Evolutionary conservation across 2,888 invertebrate species (phyloP), one percentile per base, ranked within the genome.

Genomic region (Cryptus viduatorius): DNA sequence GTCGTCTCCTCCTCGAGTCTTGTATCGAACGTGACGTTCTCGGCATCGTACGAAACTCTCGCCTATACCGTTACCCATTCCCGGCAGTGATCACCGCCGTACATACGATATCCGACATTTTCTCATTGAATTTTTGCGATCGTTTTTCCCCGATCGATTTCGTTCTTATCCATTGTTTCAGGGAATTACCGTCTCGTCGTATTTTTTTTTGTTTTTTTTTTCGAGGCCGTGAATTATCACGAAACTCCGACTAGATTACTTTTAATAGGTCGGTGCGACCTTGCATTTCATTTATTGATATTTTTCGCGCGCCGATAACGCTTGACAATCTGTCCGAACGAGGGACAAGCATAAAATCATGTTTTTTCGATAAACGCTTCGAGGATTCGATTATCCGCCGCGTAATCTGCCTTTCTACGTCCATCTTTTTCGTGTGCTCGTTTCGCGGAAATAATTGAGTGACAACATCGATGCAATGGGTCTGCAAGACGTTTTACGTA

Each of bases 11-110:
- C 48, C 16, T 48, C 65, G 53, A 69, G 42, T 29, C 65, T 79
- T 56, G 72, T 72, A 56, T 72, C 72, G 79, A 79, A 46, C 65
- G 65, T 79, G 53, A 65, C 72, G 65, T 79, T 73, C 64, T 61
- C 59, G 37, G 50, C 69, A 37, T 29, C 59, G 68, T 48, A 48
- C 48, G 29, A 46, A 48, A 69, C 48, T 76, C 69, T 61, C 67
- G 3, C 61, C 19, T 44, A 44, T 75, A 4, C 69, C 7, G 37
- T 37, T 4, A 37, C n/a, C 3, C n/a, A 42, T 53, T 56, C 76
- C 8, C 19, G 37, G 14, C 65, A 48, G 8, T 77, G 5, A 19
- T 48, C 29, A 46, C 77, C 65, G 65, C 65, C 46, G 53, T 53
- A 50, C 68, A 76, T 50, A 46, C 71, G 29, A 59, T 72, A 44